phyloP scores from a whole-genome alignment of 2,888 invertebrate genomes.

The Seira sanloemensis region DNA sequence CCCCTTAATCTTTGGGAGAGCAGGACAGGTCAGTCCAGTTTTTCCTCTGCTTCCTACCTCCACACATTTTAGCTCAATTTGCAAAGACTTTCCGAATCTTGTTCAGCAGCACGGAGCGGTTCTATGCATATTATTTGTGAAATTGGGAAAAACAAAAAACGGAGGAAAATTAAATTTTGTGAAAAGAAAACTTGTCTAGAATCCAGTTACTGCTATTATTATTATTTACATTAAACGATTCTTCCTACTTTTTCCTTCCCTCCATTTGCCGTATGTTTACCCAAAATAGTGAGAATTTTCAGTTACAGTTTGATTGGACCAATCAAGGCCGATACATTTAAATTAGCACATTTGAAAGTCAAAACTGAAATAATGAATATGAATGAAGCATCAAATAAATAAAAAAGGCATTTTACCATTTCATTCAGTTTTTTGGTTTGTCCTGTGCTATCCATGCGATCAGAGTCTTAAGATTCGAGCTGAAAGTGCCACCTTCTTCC shows the following conservation, averaged over 20 bases:
- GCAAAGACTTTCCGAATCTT: conserved; percentile 26
- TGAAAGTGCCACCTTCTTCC: conserved; percentile 17
- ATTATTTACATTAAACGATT: background rate
- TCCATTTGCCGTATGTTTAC: conserved; percentile 45
- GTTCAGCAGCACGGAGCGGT: too few relatives aligned
- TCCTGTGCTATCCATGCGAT: background rate
- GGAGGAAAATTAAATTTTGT: too few relatives aligned
- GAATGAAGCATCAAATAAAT: conserved; percentile 15
- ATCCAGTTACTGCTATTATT: conserved; percentile 48
- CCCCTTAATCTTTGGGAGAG: conserved; percentile 44
- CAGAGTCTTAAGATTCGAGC: conserved; percentile 35
- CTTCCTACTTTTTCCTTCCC: background rate
- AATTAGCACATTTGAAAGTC: background rate
- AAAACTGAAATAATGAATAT: conserved; percentile 29
- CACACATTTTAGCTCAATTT: background rate
- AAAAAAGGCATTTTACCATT: background rate
- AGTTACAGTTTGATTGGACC: background rate
- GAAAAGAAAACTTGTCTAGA: background rate
- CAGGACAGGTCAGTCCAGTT: conserved; percentile 54
- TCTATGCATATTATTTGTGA: too few relatives aligned
- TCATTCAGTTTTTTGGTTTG: background rate
- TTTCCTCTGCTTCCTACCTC: conserved; percentile 19
- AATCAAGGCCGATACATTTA: too few relatives aligned
- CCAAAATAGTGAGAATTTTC: background rate
- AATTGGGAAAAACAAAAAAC: too few relatives aligned